A percentile compares a stretch with the other conserved stretches of the same genome.
Conservation (phyloP, 2,888 invertebrate genomes). For the Trichogramma dendrolimi region DNA sequence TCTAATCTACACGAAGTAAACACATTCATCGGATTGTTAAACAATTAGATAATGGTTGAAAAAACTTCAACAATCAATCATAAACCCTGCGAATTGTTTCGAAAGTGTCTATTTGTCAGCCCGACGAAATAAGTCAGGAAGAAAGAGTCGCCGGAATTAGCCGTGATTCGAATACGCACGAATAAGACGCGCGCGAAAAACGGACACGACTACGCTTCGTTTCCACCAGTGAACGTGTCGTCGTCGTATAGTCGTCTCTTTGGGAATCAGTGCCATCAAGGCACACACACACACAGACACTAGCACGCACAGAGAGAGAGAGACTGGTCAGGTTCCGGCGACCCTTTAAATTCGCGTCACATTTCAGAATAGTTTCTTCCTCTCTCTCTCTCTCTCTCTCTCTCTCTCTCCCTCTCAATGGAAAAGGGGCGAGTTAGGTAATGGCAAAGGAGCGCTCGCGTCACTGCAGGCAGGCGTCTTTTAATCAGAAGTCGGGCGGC, state of each 20-base stretch:
- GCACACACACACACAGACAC: too few species aligned
- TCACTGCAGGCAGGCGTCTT: constrained; percentile 37
- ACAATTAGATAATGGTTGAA: too few species aligned
- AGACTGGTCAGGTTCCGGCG: constrained; percentile 29
- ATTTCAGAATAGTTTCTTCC: constrained; percentile 44
- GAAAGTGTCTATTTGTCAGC: too few species aligned
- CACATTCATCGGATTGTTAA: too few species aligned
- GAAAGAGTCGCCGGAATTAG: too few species aligned
- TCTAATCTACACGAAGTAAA: not conserved
- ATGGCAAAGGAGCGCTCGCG: constrained; percentile 2
- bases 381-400: constrained; percentile 21
- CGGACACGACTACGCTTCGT: constrained; percentile 3
- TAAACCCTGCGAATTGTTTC: too few species aligned
- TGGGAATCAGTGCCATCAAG: constrained; percentile 15
- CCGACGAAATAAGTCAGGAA: too few species aligned
- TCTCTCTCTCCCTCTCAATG: constrained; percentile 9
- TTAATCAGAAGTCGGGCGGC: constrained; percentile 47
- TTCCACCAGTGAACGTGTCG: not conserved
- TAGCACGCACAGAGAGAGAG: not conserved
- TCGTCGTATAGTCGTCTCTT: not conserved
- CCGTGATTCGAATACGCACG: not conserved
- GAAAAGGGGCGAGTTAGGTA: constrained; percentile 33
- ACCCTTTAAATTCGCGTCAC: constrained; percentile 51
- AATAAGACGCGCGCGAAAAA: not conserved
- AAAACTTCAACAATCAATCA: too few species aligned